Evolutionary conservation across 2,113 vertebrate species (phyloP).

Genomic region (Centrocercus urophasianus): DNA sequence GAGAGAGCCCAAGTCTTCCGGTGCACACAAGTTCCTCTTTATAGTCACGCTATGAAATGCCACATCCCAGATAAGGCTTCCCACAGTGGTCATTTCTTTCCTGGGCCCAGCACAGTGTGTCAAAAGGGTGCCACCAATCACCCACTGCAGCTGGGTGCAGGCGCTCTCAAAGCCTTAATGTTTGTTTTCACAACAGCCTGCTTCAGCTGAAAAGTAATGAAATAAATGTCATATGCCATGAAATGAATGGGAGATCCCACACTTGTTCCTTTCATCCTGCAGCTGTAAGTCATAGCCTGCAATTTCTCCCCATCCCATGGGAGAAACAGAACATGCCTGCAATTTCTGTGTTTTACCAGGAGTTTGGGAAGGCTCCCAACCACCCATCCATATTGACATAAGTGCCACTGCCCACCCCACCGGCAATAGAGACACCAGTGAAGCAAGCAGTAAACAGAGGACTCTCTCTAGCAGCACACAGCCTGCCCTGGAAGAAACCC

Average conservation of each 20-base stretch:
- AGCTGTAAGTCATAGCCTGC: background rate
- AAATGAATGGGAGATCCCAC: background rate
- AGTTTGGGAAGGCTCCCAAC: background rate
- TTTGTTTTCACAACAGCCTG: background rate
- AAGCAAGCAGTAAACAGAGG: background rate
- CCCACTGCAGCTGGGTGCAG: background rate
- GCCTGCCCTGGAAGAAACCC: background rate
- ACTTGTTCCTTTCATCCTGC: slow-evolving; percentile 25
- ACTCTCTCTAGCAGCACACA: background rate
- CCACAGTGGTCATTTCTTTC: slow-evolving; percentile 21
- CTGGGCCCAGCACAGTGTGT: background rate
- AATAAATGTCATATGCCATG: background rate
- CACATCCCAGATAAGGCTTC: background rate
- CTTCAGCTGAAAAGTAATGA: background rate
- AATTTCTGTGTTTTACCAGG: background rate
- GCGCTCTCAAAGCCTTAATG: slow-evolving; percentile 1
- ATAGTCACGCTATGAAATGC: background rate
- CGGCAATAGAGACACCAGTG: background rate
- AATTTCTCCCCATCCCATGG: background rate
- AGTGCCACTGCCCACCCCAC: rapidly evolving
- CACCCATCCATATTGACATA: background rate
- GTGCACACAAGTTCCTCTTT: slow-evolving; percentile 45
- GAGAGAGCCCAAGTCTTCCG: background rate
- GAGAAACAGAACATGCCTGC: background rate
- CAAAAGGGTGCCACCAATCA: background rate